phyloP scores from a whole-genome alignment of 2,888 invertebrate genomes.

The Helobdella robusta region DNA sequence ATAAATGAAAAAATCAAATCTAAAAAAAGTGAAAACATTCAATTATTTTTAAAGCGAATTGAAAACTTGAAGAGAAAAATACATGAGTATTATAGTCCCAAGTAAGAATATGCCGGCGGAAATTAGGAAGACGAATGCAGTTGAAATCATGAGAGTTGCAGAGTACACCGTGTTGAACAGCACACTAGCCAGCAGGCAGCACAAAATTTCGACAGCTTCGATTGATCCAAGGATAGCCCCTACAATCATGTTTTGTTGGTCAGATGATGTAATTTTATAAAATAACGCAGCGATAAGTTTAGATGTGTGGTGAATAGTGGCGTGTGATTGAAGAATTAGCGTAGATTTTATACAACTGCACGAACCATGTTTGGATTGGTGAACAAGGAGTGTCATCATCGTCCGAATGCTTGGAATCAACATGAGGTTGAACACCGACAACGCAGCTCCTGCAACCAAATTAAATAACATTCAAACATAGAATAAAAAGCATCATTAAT shows the following conservation, averaged over 20 bases:
- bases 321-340: too few species aligned
- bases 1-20: too few species aligned
- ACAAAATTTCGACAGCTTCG: slow-evolving; percentile 7
- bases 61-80: too few species aligned
- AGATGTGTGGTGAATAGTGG: too few species aligned
- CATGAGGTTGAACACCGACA: slow-evolving; percentile 12
- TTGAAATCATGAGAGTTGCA: slow-evolving; percentile 20
- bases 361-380: slow-evolving; percentile 13
- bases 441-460: slow-evolving; percentile 1
- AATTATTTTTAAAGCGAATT: too few species aligned
- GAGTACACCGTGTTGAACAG: slow-evolving; percentile 18
- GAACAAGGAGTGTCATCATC: slow-evolving; percentile 20
- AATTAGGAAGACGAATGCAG: slow-evolving; percentile 15
- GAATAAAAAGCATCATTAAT: background rate
- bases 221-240: slow-evolving; percentile 16
- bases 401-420: slow-evolving; percentile 16
- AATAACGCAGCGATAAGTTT: too few species aligned
- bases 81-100: slow-evolving; percentile 11
- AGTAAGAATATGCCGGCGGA: slow-evolving; percentile 7
- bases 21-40: too few species aligned
- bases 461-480: background rate
- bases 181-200: slow-evolving; percentile 3
- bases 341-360: too few species aligned
- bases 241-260: background rate
- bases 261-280: background rate